Percentiles rank a stretch among this genome's conserved stretches.
Conservation (phyloP, 2,113 vertebrate species). For the Tupaia tana region DNA sequence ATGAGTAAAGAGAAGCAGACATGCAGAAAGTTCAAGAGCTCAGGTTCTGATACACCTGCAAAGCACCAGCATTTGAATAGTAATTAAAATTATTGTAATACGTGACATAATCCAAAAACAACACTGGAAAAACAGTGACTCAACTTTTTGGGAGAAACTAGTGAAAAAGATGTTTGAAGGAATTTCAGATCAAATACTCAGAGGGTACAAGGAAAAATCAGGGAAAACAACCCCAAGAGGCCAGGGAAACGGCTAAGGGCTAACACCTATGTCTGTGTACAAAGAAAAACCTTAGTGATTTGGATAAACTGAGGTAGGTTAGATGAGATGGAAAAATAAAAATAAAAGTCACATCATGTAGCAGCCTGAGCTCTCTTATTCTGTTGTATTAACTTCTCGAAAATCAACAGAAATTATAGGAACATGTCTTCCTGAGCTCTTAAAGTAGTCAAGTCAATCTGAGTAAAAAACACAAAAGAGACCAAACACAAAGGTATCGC, state of each 20-base stretch:
- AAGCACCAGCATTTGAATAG: background rate
- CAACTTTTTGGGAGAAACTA: conserved; percentile 44
- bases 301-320: conserved; percentile 19
- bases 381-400: conserved; percentile 38
- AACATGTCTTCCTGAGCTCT: conserved; percentile 16
- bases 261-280: background rate
- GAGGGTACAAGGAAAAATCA: conserved; percentile 27
- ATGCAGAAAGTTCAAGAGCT: conserved; percentile 24
- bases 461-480: conserved; percentile 15
- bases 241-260: background rate
- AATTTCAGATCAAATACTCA: conserved; percentile 18
- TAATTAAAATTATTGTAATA: conserved; percentile 36
- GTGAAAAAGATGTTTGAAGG: conserved; percentile 24
- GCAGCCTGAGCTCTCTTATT: background rate
- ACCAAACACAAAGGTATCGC: background rate
- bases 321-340: background rate
- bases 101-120: conserved; percentile 44
- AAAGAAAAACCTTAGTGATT: background rate
- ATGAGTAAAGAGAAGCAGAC: background rate
- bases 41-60: background rate
- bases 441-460: conserved; percentile 34
- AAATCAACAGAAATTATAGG: conserved; percentile 9
- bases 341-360: background rate
- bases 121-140: conserved; percentile 21
- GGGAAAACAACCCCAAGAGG: conserved; percentile 3